Evolutionary conservation across 2,113 vertebrate species (phyloP), one percentile per base, ranked within the genome.

Genomic region (Prochilodus magdalenae): DNA sequence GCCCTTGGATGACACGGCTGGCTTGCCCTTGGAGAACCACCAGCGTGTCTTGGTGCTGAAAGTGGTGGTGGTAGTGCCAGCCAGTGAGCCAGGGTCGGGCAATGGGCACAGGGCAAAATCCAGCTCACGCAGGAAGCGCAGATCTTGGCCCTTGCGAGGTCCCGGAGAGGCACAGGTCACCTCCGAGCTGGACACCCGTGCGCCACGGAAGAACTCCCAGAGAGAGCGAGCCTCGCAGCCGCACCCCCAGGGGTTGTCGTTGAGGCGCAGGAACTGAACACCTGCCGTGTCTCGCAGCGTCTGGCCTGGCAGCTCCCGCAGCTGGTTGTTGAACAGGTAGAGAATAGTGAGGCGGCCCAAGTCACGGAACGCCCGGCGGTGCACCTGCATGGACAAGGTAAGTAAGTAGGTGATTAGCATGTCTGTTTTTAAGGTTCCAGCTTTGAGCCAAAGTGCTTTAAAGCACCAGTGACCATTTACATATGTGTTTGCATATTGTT

Each of bases 241-340:
- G 40, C 98, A 99, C 72, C 95, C 96, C 98, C 98, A 99, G 69
- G 98, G 98, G 90, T 99, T 98, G 70, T 90, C 95, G 57, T 98
- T 98, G 89, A 99, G 97, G 69, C 97, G 95, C 79, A 99, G 95
- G 91, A 98, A 99, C 94, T 98, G 96, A n/a, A 99, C 94, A 5
- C 95, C 92, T 0, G 95, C 92, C 27, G 95, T 89, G 26, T 96
- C 95, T 13, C 90, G 94, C 90, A 99, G 94, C 3, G 94, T 93
- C 92, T 97, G 96, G 16, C 96, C 97, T 0, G 96, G 96, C 85
- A 99, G 93, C 51, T 97, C 95, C 0, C 91, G 91, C 88, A 99
- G 92, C 87, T 96, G 96, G 91, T 99, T 99, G 93, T 99, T 97
- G 91, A 99, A 99, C 84, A 99, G 94, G 92, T 97, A 99, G 82